Base-by-base conservation (phyloP, 2,113 vertebrate genomes). In the Seriola rivoliana region DNA sequence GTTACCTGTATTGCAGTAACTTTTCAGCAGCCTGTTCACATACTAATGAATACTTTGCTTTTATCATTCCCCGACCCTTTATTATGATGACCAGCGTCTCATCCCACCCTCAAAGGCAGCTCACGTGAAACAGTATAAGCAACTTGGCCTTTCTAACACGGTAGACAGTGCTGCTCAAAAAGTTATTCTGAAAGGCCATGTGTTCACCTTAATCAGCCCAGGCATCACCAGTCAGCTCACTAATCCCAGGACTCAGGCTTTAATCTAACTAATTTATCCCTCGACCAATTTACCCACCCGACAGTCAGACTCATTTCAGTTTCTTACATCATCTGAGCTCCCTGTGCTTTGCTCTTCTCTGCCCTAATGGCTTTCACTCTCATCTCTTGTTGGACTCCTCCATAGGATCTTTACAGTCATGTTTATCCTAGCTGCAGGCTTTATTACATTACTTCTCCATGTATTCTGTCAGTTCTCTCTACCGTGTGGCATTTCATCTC, bases 261-360 rank as follows among this genome's bases (percentile, higher is more conserved):
- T 34, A 75, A 13, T 73, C 69, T 78, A 74, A 88, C 78, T 86
- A 34, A 80, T 89, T 82, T 54, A 74, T 75, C 59, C 66, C 23
- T 60, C 16, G 57, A 62, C 42, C 72, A 55, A 17, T 78, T 69
- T 58, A 46, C 19, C 21, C 57, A 4, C 21, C 66, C 77, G 52
- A 74, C 25, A 46, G 10, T 65, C 8, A 80, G 29, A 46, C 10
- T 85, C 25, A 52, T 90, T 89, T 86, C 58, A 76, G 19, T 59
- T 48, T 70, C 76, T 85, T 78, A 19, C 72, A 80, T 85, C 75
- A 82, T 77, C 79, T 14, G 32, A 54, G 73, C 62, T 62, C 11
- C 59, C 32, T 74, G 29, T 86, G 34, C 59, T 65, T 59, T 82
- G 42, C 59, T 64, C 10, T 52, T 66, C 19, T 73, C 34, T 29